Conservation (phyloP, 2,797 vertebrate genomes). For the Eidolon dupreanum region DNA sequence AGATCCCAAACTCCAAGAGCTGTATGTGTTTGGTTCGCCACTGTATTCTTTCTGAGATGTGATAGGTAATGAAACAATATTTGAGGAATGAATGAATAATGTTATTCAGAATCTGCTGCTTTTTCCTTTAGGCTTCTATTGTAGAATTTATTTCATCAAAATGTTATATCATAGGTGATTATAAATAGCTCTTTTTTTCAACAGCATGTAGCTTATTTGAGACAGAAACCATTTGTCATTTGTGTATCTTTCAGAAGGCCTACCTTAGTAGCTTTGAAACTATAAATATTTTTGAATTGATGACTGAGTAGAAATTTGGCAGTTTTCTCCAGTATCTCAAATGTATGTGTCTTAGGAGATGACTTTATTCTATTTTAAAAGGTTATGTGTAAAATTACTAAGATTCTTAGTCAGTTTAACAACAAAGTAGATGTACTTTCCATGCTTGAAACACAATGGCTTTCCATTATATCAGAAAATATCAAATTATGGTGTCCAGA, state of each 20-base stretch:
- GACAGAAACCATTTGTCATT: not conserved
- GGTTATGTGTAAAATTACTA: not conserved
- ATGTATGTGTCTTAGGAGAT: not conserved
- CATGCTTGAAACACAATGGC: not conserved
- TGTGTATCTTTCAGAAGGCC: not conserved
- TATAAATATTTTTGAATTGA: conserved; percentile 7
- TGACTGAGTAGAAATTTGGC: not conserved
- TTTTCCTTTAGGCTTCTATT: conserved; percentile 49
- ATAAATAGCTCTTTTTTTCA: conserved; percentile 43
- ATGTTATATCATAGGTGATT: conserved; percentile 55
- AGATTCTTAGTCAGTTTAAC: not conserved
- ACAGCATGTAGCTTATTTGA: not conserved
- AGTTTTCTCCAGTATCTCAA: not conserved
- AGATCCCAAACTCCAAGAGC: not conserved
- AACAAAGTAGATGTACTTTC: not conserved
- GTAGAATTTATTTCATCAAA: conserved; percentile 53
- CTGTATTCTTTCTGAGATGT: not conserved
- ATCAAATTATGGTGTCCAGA: not conserved
- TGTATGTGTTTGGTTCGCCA: not conserved
- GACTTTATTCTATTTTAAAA: not conserved
- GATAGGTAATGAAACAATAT: conserved; percentile 28
- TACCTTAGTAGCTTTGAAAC: not conserved
- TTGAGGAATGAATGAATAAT: conserved; percentile 46
- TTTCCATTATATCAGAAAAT: not conserved
- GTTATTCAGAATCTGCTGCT: conserved; percentile 11